Evolutionary conservation across 2,888 invertebrate genomes (phyloP).

Genomic region (Leptinotarsa peninsularis): DNA sequence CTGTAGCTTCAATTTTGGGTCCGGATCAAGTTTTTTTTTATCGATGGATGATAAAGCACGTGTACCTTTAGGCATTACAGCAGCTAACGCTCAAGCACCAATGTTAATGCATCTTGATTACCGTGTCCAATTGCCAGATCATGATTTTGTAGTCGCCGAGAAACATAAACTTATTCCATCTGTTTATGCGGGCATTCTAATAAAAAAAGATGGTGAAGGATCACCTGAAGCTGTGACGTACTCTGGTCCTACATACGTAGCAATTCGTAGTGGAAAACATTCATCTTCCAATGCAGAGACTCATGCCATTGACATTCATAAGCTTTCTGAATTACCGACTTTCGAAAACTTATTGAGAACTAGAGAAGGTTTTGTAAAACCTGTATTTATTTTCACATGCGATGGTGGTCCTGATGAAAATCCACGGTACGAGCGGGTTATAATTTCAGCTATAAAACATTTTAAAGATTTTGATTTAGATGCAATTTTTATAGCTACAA

Average conservation of each 20-base stretch:
- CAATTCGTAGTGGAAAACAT: slow-evolving; percentile 54
- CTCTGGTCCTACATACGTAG: slow-evolving; percentile 64
- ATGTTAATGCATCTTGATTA: slow-evolving; percentile 46
- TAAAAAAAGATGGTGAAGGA: slow-evolving; percentile 51
- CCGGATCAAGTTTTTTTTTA: slow-evolving; percentile 14
- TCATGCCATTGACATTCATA: slow-evolving; percentile 46
- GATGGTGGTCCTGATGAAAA: slow-evolving; percentile 47
- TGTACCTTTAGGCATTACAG: slow-evolving; percentile 20
- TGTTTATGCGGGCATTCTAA: slow-evolving; percentile 45
- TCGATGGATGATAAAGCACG: slow-evolving; percentile 24
- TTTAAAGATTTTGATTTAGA: slow-evolving; percentile 15
- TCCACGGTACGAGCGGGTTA: slow-evolving; percentile 44
- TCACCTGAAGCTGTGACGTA: slow-evolving; percentile 57
- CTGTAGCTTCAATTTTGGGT: slow-evolving; percentile 43
- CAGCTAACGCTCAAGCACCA: slow-evolving; percentile 10
- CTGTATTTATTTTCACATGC: neutral
- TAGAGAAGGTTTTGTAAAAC: neutral
- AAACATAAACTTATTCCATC: slow-evolving; percentile 48
- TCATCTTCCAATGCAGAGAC: slow-evolving; percentile 39
- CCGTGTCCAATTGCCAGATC: slow-evolving; percentile 44
- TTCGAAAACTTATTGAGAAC: neutral
- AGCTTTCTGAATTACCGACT: neutral
- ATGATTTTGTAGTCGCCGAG: slow-evolving; percentile 46
- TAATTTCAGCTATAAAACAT: slow-evolving; percentile 13
- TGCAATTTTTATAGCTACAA: neutral